Conservation (phyloP, 1,140 invertebrate genomes). For the Apolygus lucorum region DNA sequence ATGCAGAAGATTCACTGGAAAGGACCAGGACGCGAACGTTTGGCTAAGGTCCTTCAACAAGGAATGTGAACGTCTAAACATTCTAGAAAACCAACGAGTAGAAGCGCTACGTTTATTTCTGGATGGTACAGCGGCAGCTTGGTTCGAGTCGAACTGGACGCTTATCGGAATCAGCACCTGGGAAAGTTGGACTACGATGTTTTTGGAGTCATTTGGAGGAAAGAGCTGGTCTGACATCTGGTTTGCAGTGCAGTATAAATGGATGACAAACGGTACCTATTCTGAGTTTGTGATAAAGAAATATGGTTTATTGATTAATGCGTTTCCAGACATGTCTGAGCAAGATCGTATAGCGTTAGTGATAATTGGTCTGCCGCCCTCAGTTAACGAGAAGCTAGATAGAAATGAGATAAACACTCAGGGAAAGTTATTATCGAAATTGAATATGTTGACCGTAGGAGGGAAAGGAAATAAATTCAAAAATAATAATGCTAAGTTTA, state of each 20-base stretch:
- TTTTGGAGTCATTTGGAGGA: background rate
- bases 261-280: background rate
- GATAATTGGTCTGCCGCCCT: constrained; percentile 4
- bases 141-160: background rate
- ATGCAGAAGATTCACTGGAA: background rate
- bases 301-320: background rate
- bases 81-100: background rate
- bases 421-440: constrained; percentile 1
- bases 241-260: background rate
- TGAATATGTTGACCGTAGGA: background rate
- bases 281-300: constrained; percentile 2
- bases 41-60: background rate
- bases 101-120: background rate
- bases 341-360: constrained; percentile 1
- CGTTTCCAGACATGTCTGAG: background rate
- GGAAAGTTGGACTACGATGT: background rate
- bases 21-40: background rate
- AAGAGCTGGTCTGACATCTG: background rate
- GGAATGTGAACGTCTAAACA: background rate
- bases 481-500: background rate
- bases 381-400: constrained; percentile 8
- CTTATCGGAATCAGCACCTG: background rate
- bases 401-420: background rate
- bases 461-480: background rate
- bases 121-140: background rate